These are phyloP conservation scores for Anodontia alba DNA, from an alignment of 2,888 invertebrate genomes.

Conservation along the genomic window DNA sequence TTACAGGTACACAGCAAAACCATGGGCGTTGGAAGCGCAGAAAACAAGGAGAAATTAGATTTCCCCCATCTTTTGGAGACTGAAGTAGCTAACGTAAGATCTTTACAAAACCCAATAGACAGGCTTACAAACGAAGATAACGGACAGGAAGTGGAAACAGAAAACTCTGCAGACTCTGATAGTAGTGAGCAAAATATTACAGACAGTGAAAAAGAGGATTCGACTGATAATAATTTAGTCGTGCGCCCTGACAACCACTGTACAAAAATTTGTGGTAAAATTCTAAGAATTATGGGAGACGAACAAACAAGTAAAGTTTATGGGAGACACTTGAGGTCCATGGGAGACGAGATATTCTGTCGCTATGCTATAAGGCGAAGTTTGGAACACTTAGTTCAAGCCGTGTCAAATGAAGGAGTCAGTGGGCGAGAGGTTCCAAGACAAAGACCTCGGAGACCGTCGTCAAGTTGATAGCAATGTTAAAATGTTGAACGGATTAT, in stretches of 20 bases:
- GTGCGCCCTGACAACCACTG: not conserved
- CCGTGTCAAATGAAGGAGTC: not conserved
- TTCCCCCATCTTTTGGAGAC: not conserved
- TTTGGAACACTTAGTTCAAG: not conserved
- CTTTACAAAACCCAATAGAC: not conserved
- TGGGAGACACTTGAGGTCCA: slow-evolving; percentile 65
- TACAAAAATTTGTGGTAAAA: slow-evolving; percentile 61
- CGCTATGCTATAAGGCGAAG: slow-evolving; percentile 6
- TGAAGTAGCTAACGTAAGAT: not conserved
- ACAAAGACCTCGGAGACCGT: not conserved
- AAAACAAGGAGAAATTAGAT: not conserved
- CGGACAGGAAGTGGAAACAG: too few relatives aligned
- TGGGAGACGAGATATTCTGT: slow-evolving; percentile 68
- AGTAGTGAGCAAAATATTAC: too few relatives aligned
- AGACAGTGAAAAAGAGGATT: not conserved
- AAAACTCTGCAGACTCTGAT: too few relatives aligned
- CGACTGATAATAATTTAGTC: too few relatives aligned
- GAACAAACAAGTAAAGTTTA: slow-evolving; percentile 63
- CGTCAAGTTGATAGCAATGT: not conserved
- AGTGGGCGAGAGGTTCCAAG: not conserved
- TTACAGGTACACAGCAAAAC: too few relatives aligned
- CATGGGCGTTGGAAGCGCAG: not conserved
- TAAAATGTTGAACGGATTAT: too few relatives aligned
- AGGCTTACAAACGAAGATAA: not conserved
- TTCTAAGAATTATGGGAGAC: slow-evolving; percentile 71